These are phyloP conservation scores for Heteromyza rotundicornis DNA, from an alignment of 2,888 invertebrate genomes.

Conservation along the genomic window DNA sequence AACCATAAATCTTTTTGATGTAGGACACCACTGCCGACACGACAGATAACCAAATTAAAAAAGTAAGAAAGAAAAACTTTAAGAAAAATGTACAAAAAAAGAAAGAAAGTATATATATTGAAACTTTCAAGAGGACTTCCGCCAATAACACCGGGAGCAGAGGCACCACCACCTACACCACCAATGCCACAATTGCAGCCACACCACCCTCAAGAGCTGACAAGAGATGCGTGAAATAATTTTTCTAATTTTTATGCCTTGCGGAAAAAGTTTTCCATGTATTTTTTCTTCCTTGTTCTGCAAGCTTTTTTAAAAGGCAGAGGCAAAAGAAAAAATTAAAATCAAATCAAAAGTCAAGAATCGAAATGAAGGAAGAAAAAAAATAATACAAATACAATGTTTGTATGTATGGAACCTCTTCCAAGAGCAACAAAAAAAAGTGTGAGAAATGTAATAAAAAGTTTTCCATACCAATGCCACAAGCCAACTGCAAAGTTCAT, in stretches of 20 bases:
- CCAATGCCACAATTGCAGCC: too few species aligned
- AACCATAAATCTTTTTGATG: slow-evolving; percentile 3
- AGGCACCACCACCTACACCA: not conserved
- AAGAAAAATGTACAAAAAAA: too few species aligned
- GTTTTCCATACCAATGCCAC: not conserved
- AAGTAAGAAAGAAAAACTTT: not conserved
- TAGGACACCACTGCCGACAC: not conserved
- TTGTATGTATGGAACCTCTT: too few species aligned
- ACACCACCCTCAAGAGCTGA: too few species aligned
- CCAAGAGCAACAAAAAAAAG: too few species aligned
- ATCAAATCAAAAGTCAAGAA: not conserved
- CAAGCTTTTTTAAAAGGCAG: not conserved
- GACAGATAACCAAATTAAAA: slow-evolving; percentile 2
- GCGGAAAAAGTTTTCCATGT: too few species aligned
- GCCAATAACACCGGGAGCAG: not conserved
- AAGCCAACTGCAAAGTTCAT: slow-evolving; percentile 4
- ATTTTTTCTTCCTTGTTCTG: too few species aligned
- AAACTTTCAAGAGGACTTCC: not conserved
- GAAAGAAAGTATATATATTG: not conserved
- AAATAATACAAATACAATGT: not conserved
- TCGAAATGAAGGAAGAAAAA: not conserved
- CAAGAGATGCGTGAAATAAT: too few species aligned
- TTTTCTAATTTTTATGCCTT: too few species aligned
- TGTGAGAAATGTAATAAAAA: slow-evolving; percentile 4
- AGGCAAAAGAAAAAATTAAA: not conserved